Conservation (phyloP, 2,113 vertebrate genomes). For the Misgurnus anguillicaudatus region DNA sequence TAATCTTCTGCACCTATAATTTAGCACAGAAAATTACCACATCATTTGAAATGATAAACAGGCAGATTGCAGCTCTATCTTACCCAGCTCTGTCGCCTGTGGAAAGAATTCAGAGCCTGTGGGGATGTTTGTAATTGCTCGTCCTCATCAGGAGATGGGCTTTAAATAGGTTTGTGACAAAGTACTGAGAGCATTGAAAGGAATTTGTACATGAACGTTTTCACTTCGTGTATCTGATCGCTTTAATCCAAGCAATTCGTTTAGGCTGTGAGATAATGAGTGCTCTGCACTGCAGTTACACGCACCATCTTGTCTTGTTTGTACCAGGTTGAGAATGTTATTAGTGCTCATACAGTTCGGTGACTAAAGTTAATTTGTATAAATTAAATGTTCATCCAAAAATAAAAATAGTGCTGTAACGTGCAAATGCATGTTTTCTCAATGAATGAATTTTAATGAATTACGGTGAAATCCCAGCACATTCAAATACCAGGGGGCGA, state of each 20-base stretch:
- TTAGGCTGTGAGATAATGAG: not conserved
- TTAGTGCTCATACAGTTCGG: not conserved
- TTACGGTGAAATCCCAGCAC: too few relatives aligned
- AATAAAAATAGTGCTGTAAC: too few relatives aligned
- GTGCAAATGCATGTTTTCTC: too few relatives aligned
- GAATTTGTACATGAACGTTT: not conserved
- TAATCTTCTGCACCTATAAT: conserved; percentile 14
- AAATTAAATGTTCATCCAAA: not conserved
- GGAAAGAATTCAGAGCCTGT: not conserved
- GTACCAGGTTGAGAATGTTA: not conserved
- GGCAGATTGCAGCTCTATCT: not conserved
- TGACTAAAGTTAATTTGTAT: not conserved
- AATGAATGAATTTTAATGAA: too few relatives aligned
- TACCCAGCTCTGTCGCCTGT: not conserved
- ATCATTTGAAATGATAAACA: conserved; percentile 19
- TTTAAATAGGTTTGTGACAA: conserved; percentile 33
- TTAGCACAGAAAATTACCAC: conserved; percentile 31
- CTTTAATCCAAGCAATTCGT: conserved; percentile 16
- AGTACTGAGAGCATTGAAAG: not conserved
- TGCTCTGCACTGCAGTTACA: not conserved
- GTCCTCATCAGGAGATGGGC: conserved; percentile 13
- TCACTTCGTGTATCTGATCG: not conserved
- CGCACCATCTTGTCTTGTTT: not conserved
- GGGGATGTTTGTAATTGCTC: conserved; percentile 32
- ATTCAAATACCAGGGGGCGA: too few relatives aligned